These are phyloP conservation scores for Sebastiscus albofasciatus DNA, from an alignment of 2,797 vertebrate species.

Conservation along the genomic window DNA sequence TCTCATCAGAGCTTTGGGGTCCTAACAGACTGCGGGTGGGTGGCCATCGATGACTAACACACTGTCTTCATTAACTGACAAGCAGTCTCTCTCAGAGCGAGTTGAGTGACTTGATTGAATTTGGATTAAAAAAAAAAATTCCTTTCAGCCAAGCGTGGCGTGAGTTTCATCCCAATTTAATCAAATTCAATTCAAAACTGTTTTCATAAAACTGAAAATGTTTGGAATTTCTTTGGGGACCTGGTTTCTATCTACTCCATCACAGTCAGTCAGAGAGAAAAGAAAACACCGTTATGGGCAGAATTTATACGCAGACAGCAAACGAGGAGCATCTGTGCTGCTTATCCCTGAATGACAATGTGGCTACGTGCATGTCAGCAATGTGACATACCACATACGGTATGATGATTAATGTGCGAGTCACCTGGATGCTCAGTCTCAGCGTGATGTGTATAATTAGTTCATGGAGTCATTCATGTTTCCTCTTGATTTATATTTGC, in stretches of 20 bases:
- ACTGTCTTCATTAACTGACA: slow-evolving; percentile 45
- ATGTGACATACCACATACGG: slow-evolving; percentile 43
- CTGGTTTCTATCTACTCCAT: slow-evolving; percentile 40
- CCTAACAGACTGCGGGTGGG: slow-evolving; percentile 29
- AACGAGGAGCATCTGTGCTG: slow-evolving; percentile 45
- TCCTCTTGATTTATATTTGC: slow-evolving; percentile 52
- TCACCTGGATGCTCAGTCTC: slow-evolving; percentile 55
- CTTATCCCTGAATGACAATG: slow-evolving; percentile 46
- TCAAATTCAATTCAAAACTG: slow-evolving; percentile 46
- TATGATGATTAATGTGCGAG: slow-evolving; percentile 58
- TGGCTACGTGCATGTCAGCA: slow-evolving; percentile 41
- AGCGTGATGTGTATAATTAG: slow-evolving; percentile 55
- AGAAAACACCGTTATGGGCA: background rate
- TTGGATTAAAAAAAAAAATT: background rate
- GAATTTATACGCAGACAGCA: slow-evolving; percentile 27
- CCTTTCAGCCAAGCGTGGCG: background rate
- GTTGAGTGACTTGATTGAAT: slow-evolving; percentile 24
- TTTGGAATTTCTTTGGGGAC: slow-evolving; percentile 25
- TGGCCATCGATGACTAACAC: slow-evolving; percentile 42
- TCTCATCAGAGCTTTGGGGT: slow-evolving; percentile 38
- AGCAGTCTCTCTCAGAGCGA: slow-evolving; percentile 16
- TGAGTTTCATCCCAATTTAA: slow-evolving; percentile 47
- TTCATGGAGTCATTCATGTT: slow-evolving; percentile 47
- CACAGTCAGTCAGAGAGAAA: background rate
- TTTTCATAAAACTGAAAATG: slow-evolving; percentile 38